Base-by-base conservation (phyloP, 1,140 invertebrate species). In the Drosophila saltans region DNA sequence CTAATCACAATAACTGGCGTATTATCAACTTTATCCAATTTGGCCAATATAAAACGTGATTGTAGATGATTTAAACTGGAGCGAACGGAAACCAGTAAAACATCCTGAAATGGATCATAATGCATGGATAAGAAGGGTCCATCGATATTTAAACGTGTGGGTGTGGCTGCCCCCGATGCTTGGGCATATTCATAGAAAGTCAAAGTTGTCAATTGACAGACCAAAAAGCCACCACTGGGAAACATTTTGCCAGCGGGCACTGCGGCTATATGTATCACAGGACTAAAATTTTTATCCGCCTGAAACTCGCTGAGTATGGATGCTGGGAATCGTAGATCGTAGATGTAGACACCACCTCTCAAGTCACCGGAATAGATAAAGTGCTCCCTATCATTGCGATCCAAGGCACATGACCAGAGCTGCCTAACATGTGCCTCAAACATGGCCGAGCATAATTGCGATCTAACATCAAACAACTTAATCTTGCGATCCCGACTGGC, bases 351-450 rank as follows among this genome's bases (percentile, higher is more conserved):
- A 3, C 70, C 82, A 10, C 91, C 91, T 6, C 82, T 70, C 16
- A 83, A 58, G 11, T 88, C 79, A 1, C 91, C 91, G 0, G 72
- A 59, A 69, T 92, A 92, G 0, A 96, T 95, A 72, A 98, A 96
- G 63, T 95, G 93, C 80, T 96, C 94, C 2, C 93, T 92, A 72
- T 96, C 94, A 11, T 95, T 93, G 6, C 92, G 91, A 84, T 97
- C 96, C 96, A 97, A 97, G 24, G 95, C 94, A 85, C 97, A 97
- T 24, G 97, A 97, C 97, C 97, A 98, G 0, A 97, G 92, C 43
- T 94, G 94, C 33, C 92, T 91, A 1, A 94, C 94, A 30, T 74
- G 56, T 28, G 92, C 86, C 0, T 81, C 77, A 75, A 94, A 94
- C 2, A 92, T 92, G 3, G 93, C 91, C 4, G 94, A 82, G 69